A percentile compares a stretch with the other conserved stretches of the same genome.
Evolutionary conservation across 2,797 vertebrate genomes (phyloP).

Genomic region (Etheostoma nigrum): DNA sequence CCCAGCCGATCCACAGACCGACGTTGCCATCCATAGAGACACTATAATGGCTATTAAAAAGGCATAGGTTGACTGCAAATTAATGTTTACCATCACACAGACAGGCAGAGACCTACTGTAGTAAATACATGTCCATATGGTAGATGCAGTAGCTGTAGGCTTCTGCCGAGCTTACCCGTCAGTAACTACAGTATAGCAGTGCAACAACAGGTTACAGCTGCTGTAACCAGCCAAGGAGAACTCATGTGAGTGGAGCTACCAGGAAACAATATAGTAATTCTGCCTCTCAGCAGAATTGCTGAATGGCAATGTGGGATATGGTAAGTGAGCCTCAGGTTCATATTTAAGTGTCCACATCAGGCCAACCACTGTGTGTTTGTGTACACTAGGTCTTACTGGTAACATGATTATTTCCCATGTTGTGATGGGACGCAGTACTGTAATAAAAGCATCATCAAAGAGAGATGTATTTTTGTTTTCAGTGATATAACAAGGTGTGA

Average conservation of each 20-base stretch:
- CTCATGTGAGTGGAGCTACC: conserved; percentile 43
- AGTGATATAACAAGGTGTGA: conserved; percentile 19
- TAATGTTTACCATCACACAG: neutral
- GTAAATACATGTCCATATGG: neutral
- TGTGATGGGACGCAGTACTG: neutral
- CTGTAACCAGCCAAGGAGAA: conserved; percentile 27
- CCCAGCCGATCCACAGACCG: neutral
- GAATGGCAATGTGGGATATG: conserved; percentile 48
- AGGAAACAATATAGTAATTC: conserved; percentile 34
- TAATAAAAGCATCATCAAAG: conserved; percentile 46
- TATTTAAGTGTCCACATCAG: conserved; percentile 42
- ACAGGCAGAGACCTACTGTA: neutral
- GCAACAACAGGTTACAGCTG: conserved; percentile 44
- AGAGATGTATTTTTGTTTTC: conserved; percentile 35
- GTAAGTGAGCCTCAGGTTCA: conserved; percentile 44
- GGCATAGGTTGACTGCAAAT: neutral
- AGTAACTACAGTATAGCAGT: conserved; percentile 6
- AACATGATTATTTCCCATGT: conserved; percentile 44
- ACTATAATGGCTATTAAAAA: neutral
- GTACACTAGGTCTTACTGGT: conserved; percentile 25
- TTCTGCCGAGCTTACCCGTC: conserved; percentile 9
- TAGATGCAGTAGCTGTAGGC: neutral
- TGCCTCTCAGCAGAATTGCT: conserved; percentile 58
- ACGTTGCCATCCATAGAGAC: neutral
- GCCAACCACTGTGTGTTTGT: conserved; percentile 8